phyloP scores from a whole-genome alignment of 2,888 invertebrate genomes.

The Pycnomerus fuliginosus region DNA sequence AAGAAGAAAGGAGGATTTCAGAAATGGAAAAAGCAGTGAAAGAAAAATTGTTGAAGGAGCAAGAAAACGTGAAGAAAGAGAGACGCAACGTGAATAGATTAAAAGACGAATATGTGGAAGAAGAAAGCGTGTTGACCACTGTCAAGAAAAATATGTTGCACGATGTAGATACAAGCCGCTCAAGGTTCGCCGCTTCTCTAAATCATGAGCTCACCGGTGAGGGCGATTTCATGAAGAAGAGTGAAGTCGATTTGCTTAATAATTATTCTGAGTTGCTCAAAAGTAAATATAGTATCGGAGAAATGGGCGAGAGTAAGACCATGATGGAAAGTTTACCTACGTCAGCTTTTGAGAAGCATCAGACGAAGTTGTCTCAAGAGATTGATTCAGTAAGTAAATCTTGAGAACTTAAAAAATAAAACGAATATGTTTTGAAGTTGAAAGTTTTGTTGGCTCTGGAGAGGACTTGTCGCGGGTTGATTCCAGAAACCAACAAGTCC shows the following conservation, averaged over 20 bases:
- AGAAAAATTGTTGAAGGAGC: constrained; percentile 34
- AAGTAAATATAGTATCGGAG: constrained; percentile 38
- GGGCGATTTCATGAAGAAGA: constrained; percentile 27
- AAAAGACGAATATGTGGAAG: constrained; percentile 23
- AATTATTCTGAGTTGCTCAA: constrained; percentile 40
- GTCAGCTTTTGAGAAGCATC: constrained; percentile 24
- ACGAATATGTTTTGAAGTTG: constrained; percentile 4
- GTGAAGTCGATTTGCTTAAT: constrained; percentile 35
- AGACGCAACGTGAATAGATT: constrained; percentile 3
- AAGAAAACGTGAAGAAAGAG: constrained; percentile 1
- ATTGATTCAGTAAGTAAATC: constrained; percentile 29
- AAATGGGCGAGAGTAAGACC: constrained; percentile 16
- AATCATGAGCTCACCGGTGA: constrained; percentile 28
- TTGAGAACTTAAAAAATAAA: constrained; percentile 2
- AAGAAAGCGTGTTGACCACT: constrained; percentile 35
- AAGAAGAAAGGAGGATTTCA: constrained; percentile 36
- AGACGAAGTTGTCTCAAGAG: constrained; percentile 29
- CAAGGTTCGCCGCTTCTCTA: constrained; percentile 29
- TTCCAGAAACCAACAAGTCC: no score
- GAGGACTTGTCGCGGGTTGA: no score
- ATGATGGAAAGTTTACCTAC: constrained; percentile 14
- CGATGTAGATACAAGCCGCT: constrained; percentile 26
- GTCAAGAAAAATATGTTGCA: constrained; percentile 28
- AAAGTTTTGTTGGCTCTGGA: constrained; percentile 1
- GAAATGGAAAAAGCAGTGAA: constrained; percentile 41